Conservation (phyloP, 2,888 invertebrate species). For the Rhagophthalmus giganteus region DNA sequence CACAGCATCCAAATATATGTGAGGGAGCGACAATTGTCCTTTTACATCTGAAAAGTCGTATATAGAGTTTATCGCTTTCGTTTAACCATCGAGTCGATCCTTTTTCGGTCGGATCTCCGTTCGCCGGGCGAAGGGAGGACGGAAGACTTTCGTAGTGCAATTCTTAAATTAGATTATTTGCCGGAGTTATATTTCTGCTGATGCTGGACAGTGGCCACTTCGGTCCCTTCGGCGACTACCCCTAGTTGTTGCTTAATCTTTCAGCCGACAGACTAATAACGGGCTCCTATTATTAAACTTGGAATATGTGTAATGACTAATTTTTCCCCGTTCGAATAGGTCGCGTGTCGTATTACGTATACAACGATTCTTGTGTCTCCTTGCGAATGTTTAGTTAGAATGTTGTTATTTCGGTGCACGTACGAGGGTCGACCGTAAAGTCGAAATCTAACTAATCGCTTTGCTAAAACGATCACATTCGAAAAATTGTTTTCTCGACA, state of each 20-base stretch:
- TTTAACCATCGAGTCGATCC: constrained; percentile 26
- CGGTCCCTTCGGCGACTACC: constrained; percentile 47
- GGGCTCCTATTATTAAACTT: constrained; percentile 35
- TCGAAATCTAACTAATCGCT: no score
- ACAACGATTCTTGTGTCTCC: constrained; percentile 13
- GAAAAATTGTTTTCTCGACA: no score
- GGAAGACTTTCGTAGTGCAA: constrained; percentile 17
- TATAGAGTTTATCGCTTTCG: constrained; percentile 26
- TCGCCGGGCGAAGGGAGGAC: constrained; percentile 13
- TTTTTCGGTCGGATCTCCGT: constrained; percentile 7
- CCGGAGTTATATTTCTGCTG: constrained; percentile 31
- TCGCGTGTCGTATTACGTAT: constrained; percentile 17
- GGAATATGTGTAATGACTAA: constrained; percentile 49
- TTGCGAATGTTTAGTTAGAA: constrained; percentile 12
- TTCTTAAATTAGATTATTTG: constrained; percentile 30
- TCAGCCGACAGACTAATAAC: constrained; percentile 51
- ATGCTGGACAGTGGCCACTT: constrained; percentile 52
- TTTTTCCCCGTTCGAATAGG: constrained; percentile 39
- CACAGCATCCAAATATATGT: constrained; percentile 34
- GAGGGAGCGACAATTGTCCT: constrained; percentile 38
- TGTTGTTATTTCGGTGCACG: no score
- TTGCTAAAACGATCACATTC: no score
- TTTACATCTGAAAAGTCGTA: constrained; percentile 31
- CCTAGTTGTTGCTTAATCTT: constrained; percentile 55
- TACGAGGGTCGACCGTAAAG: no score